Base-by-base conservation (phyloP, 2,113 vertebrate species). In the Osmerus eperlanus region DNA sequence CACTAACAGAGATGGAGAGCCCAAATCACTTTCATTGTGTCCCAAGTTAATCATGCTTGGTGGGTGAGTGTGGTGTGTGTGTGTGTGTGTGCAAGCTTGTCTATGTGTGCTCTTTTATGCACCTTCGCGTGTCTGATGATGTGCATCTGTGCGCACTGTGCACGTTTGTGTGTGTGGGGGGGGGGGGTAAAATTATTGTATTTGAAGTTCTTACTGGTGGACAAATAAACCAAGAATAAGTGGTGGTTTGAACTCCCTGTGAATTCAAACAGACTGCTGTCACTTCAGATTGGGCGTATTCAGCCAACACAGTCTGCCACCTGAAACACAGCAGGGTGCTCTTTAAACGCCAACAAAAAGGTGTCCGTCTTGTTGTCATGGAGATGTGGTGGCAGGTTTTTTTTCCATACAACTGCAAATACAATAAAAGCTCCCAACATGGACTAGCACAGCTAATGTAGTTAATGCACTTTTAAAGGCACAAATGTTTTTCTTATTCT, bases 1-100 rank as follows among this genome's bases (percentile, higher is more conserved):
- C 73, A 61, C 77, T 83, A 77, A 86, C 78, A 83, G 76, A 81
- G 81, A 82, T 80, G 71, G 85, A 85, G 80, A 51, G 70, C 52
- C 72, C 74, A 67, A 88, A 83, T 86, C 84, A 60, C 71, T 70
- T 71, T 66, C 77, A 80, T 87, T 88, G 76, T 79, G 77, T 79
- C 77, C 80, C 29, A 53, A 64, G 78, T 86, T 87, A 77, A 87
- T 86, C 79, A 84, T 68, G 69, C 78, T 3, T 63, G 61, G 64
- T 52, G 51, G 18, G 9, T 65, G 60, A 66, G 28, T 64, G 14
- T 16, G 18, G 52, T 0, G 47, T 4, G 23, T 51, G 64, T 41
- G 63, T 65, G 63, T n/a, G 29, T 67, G 65, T 52, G 41, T 67
- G 65, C 12, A 19, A 52, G 65, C 13, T n/a, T 25, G 65, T 52